Base-by-base conservation (phyloP, 2,797 vertebrate species). In the Pteronotus mesoamericanus region DNA sequence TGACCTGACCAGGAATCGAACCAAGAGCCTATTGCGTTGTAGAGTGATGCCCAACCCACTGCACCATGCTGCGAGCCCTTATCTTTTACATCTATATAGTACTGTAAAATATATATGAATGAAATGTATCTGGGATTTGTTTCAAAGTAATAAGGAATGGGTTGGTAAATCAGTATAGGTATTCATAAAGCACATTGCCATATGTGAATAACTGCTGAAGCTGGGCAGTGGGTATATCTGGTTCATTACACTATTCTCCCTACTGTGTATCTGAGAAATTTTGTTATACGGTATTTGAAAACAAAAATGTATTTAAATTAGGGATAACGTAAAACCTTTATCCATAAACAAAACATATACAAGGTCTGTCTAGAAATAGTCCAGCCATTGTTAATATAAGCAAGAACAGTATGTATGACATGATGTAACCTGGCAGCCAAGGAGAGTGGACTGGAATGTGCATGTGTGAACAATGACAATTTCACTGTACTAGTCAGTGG, bases 51-150 rank as follows among this genome's bases (percentile, higher is more conserved):
- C 59, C 59, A 64, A 64, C 59, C 4, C 29, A 64, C 29, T 64
- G 59, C 64, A 5, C 29, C 59, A 64, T 16, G 29, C 29, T 64
- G 12, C 1, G 14, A 64, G 59, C 59, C 59, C 14, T 15, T 64
- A 64, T 16, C 59, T 64, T 32, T 32, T 64, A 64, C 1, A n/a
- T 32, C 29, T 16, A 64, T 4, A 32, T 15, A 64, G 6, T 7
- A 64, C 2, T 32, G 59, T 32, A 64, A 95, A 94, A 96, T 53
- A 96, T 84, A 90, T 86, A 95, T 87, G 57, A 92, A 87, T 85
- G 46, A 93, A 75, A 85, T 51, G 44, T 61, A 29, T 51, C 55
- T 91, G 24, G 14, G 3, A 83, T 78, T 55, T 93, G 24, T 26
- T 61, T 71, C 39, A 91, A 96, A 88, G 83, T 68, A 91, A 61